Conservation (phyloP, 2,797 vertebrate species). For the Gymnoscopelus braueri region DNA sequence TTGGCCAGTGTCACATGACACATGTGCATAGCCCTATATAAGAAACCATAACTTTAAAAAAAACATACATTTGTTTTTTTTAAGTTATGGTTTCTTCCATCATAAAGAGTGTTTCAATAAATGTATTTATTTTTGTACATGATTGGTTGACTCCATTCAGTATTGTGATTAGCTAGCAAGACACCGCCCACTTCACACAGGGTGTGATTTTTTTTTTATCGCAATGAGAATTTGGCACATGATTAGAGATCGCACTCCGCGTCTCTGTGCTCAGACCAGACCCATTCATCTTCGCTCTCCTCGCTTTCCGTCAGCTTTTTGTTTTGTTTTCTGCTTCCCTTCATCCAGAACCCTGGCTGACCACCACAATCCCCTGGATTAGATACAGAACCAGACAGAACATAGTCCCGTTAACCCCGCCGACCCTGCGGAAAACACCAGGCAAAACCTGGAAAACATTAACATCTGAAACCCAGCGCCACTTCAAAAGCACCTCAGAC, state of each 20-base stretch:
- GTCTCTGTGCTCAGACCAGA: constrained; percentile 34
- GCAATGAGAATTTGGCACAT: constrained; percentile 10
- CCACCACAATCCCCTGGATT: constrained; percentile 58
- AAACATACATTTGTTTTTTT: too few relatives aligned
- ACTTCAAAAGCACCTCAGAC: constrained; percentile 50
- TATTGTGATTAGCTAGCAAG: too few relatives aligned
- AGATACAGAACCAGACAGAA: constrained; percentile 45
- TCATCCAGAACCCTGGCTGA: constrained; percentile 43
- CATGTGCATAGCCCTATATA: too few relatives aligned
- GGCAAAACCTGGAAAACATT: constrained; percentile 52
- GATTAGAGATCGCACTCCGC: constrained; percentile 23
- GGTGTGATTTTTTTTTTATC: too few relatives aligned
- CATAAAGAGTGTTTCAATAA: too few relatives aligned
- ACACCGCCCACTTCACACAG: too few relatives aligned
- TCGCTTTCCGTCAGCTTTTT: constrained; percentile 1
- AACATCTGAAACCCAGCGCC: constrained; percentile 46
- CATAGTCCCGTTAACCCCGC: background rate
- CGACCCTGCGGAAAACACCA: too few relatives aligned
- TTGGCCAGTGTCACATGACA: too few relatives aligned
- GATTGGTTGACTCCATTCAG: too few relatives aligned
- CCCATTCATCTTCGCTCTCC: constrained; percentile 37
- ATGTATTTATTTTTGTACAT: too few relatives aligned
- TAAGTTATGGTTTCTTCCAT: too few relatives aligned
- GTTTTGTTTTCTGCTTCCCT: constrained; percentile 32
- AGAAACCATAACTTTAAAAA: too few relatives aligned